phyloP scores from a whole-genome alignment of 1,140 invertebrate species.

The Zaprionus kolodkinae region DNA sequence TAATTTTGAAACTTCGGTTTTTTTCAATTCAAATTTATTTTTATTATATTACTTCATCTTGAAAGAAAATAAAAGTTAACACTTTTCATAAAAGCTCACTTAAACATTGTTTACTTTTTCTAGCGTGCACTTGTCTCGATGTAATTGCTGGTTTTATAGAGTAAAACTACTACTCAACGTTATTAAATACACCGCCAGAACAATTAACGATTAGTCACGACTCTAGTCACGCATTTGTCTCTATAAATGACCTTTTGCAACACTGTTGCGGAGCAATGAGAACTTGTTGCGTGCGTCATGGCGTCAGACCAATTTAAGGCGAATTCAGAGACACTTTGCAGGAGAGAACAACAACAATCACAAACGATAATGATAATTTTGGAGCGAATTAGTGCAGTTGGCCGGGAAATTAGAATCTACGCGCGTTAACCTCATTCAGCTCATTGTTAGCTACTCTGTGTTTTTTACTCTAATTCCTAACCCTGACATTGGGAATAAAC shows the following conservation, averaged over 20 bases:
- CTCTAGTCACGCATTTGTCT: not conserved
- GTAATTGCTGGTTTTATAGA: not conserved
- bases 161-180: not conserved
- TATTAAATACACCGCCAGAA: not conserved
- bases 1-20: too few relatives aligned
- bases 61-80: not conserved
- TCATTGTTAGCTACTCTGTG: slow-evolving; percentile 43
- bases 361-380: not conserved
- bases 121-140: not conserved
- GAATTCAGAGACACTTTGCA: not conserved
- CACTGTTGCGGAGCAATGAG: not conserved
- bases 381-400: not conserved
- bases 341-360: not conserved
- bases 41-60: not conserved
- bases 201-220: not conserved
- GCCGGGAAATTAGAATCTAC: not conserved
- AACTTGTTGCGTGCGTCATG: not conserved
- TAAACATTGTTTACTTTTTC: not conserved
- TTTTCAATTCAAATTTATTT: too few relatives aligned
- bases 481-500: slow-evolving; percentile 31
- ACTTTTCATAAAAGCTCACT: not conserved
- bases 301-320: not conserved
- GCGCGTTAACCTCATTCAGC: slow-evolving; percentile 37
- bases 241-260: not conserved
- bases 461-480: not conserved